Conservation (phyloP, 2,797 vertebrate species). For the Aeoliscus strigatus region DNA sequence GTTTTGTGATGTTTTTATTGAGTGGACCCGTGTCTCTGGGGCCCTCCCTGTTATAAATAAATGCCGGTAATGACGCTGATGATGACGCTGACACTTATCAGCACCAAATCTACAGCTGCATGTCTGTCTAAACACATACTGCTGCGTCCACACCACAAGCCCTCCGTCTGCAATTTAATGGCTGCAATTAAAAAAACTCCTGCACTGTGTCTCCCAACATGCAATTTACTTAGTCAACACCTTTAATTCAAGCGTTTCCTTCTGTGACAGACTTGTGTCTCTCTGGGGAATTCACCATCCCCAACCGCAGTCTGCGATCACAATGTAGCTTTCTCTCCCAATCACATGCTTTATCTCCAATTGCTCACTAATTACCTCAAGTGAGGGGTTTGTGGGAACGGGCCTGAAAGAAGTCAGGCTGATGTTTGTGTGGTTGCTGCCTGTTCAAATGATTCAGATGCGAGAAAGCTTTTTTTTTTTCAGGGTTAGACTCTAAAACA, state of each 20-base stretch:
- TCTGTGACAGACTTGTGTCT: slow-evolving; percentile 75
- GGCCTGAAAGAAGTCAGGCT: slow-evolving; percentile 68
- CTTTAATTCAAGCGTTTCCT: slow-evolving; percentile 75
- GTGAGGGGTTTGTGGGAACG: slow-evolving; percentile 64
- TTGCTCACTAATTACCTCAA: slow-evolving; percentile 77
- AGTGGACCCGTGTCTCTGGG: no score
- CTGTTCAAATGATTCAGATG: no score
- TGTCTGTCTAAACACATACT: slow-evolving; percentile 69
- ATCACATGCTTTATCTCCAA: slow-evolving; percentile 72
- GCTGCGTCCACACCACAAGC: slow-evolving; percentile 47
- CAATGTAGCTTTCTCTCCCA: slow-evolving; percentile 68
- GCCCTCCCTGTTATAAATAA: no score
- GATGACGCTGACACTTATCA: no score
- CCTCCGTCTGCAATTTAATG: slow-evolving; percentile 76
- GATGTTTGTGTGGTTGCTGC: slow-evolving; percentile 69
- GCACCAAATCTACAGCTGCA: slow-evolving; percentile 63
- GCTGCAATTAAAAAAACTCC: slow-evolving; percentile 76
- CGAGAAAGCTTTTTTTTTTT: no score
- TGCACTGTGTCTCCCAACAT: slow-evolving; percentile 64
- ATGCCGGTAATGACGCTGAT: no score
- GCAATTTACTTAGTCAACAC: slow-evolving; percentile 74
- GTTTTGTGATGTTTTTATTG: no score
- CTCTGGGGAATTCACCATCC: slow-evolving; percentile 69
- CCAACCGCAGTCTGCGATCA: slow-evolving; percentile 76
- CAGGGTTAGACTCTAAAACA: no score